Evolutionary conservation across 2,888 invertebrate genomes (phyloP), one percentile per base, ranked within the genome.

Genomic region (Trichogramma evanescens): DNA sequence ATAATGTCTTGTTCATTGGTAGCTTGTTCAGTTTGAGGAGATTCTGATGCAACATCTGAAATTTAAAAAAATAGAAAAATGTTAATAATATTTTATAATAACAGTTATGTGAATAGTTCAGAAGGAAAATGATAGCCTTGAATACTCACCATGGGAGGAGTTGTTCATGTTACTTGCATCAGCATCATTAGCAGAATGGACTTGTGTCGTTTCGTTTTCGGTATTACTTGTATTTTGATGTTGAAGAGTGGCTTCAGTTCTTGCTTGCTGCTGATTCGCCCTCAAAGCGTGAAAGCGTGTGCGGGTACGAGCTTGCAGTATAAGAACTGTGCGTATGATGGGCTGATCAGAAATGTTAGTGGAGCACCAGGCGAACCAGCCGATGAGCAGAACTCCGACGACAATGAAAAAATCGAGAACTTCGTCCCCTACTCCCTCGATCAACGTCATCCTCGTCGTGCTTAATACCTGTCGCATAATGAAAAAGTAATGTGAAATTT

Each of bases 341-440:
- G 86, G 86, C 4, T 84, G 84, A 50, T 87, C 84, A 0, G 84
- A 81, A 61, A 89, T 89, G 64, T 85, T 87, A 1, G 92, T 93
- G 65, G 91, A 90, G 80, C 88, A 85, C 82, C 92, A 92, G 57
- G 91, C 85, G 56, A 88, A 78, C 65, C 84, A 82, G 61, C 86
- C 83, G 67, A 82, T 75, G 13, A 87, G 69, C 13, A 84, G 65
- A 43, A 84, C 73, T 40, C 87, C 74, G 61, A 88, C 78, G 39
- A 83, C 79, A 55, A 86, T 81, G 72, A 91, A 82, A 71, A 86
- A 87, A 72, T 90, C 84, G 54, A 88, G 84, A 63, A 93, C 91
- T 81, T 92, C 92, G 79, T 91, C 90, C 39, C 91, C 91, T 61
- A 93, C 82, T 52, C 91, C 91, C 75, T 91, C 90, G 69, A 91